Evolutionary conservation across 2,113 vertebrate species (phyloP), one percentile per base, ranked within the genome.

Genomic region (Aphelocoma coerulescens): DNA sequence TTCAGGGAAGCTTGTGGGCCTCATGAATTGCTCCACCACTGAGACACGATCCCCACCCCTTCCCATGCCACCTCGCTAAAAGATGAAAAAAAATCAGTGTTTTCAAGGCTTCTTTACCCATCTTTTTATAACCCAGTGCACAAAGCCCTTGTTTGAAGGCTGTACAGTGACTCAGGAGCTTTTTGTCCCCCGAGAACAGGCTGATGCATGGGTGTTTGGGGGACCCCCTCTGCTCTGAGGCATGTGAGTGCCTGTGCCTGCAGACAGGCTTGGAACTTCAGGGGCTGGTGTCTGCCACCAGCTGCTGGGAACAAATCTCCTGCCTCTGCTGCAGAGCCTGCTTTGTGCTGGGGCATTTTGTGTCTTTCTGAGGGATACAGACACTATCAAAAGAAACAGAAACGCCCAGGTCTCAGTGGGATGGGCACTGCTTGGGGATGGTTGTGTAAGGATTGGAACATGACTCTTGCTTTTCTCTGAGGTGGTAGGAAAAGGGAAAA

Each of bases 1-100:
- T 77, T 93, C 88, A 91, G 90, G 79, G 79, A 73, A 81, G 76
- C 89, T 77, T 72, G 84, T 88, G 84, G 88, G 78, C 87, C 83
- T 95, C 73, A 10, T 55, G 84, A 93, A 94, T 94, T 68, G 94
- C 52, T 91, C 78, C 28, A 43, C 81, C 81, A 81, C 76, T 12
- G 68, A 86, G 58, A 76, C 71, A 90, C 0, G 51, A 68, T 92
- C 73, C 69, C 48, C 85, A 81, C 44, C 51, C 81, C 49, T 89
- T 92, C 73, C 92, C 74, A 22, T 72, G 85, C 83, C 76, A 78
- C 92, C 91, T 88, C 1, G 2, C 80, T 91, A 16, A 46, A 89
- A 91, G 93, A 96, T 93, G 37, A 95, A 93, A 94, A n/a, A 95
- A 59, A 0, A 0, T 6, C 1, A 2, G 33, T 30, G 49, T 69